phyloP scores from a whole-genome alignment of 2,888 invertebrate genomes.

The Euphydryas editha region DNA sequence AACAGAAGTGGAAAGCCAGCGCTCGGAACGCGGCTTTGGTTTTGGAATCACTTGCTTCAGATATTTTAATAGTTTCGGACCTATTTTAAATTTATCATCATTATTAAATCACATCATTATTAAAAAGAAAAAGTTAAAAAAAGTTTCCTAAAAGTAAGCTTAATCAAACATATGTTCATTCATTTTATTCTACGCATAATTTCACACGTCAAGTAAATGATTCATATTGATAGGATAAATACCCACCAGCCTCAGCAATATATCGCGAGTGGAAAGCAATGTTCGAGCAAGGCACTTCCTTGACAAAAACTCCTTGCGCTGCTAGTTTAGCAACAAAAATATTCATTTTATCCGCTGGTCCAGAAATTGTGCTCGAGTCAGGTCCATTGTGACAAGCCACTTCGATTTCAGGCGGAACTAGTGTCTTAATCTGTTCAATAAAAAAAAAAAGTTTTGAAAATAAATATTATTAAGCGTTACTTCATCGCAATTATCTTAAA shows the following conservation, averaged over 20 bases:
- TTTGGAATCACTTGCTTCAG: conserved; percentile 85
- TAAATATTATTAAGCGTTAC: not conserved
- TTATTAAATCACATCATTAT: too few species aligned
- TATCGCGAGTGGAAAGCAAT: conserved; percentile 95
- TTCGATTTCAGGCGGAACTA: conserved; percentile 83
- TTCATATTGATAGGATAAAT: not conserved
- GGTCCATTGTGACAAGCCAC: conserved; percentile 91
- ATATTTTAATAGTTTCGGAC: conserved; percentile 86
- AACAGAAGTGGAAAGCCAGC: conserved; percentile 95
- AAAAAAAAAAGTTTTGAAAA: conserved; percentile 8
- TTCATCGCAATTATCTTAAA: too few species aligned
- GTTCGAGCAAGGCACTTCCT: conserved; percentile 81
- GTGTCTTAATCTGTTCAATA: not conserved
- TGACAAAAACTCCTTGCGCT: conserved; percentile 86
- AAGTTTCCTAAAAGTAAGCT: not conserved
- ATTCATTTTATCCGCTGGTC: conserved; percentile 11
- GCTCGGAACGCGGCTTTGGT: conserved; percentile 86
- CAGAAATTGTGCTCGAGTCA: conserved; percentile 80
- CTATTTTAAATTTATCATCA: too few species aligned
- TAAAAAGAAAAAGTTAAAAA: too few species aligned
- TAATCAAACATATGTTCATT: not conserved
- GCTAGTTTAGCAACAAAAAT: conserved; percentile 7
- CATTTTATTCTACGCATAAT: too few species aligned
- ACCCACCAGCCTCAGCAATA: conserved; percentile 86
- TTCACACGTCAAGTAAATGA: too few species aligned